Conservation (phyloP, 2,888 invertebrate species). For the Coelinius sp. region DNA sequence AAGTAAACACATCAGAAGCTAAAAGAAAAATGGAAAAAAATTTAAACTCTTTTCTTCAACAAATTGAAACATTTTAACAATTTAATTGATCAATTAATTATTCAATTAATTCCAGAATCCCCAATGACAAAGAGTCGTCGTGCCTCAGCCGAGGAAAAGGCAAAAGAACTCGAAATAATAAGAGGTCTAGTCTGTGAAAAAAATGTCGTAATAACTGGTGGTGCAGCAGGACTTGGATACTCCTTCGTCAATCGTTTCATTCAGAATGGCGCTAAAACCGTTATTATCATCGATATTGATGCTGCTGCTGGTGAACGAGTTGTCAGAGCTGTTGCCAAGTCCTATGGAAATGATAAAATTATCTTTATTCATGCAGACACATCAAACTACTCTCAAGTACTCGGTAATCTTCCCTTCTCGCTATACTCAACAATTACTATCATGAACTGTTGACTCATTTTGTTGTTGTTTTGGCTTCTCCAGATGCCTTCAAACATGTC, state of each 20-base stretch:
- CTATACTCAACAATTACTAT: background rate
- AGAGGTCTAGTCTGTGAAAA: slow-evolving; percentile 60
- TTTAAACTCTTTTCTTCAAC: too few relatives aligned
- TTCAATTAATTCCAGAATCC: slow-evolving; percentile 9
- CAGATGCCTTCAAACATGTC: slow-evolving; percentile 82
- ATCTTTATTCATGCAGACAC: slow-evolving; percentile 60
- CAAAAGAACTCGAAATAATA: slow-evolving; percentile 61
- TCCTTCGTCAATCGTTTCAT: slow-evolving; percentile 63
- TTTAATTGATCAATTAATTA: background rate
- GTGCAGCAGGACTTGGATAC: slow-evolving; percentile 61
- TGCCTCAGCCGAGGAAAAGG: slow-evolving; percentile 60
- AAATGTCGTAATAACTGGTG: slow-evolving; percentile 64
- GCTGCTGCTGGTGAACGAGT: slow-evolving; percentile 49
- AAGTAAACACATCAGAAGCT: background rate
- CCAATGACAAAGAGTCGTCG: slow-evolving; percentile 48
- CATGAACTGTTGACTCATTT: background rate
- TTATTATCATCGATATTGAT: slow-evolving; percentile 61
- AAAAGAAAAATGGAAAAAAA: too few relatives aligned
- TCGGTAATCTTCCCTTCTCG: slow-evolving; percentile 50
- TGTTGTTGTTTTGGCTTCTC: slow-evolving; percentile 48
- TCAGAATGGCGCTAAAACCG: slow-evolving; percentile 60
- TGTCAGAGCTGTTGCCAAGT: slow-evolving; percentile 56
- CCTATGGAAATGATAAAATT: slow-evolving; percentile 56
- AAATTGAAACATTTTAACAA: too few relatives aligned
- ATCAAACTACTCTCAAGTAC: slow-evolving; percentile 53